Percentiles rank a stretch among this genome's conserved stretches.
Evolutionary conservation across 2,888 invertebrate species (phyloP).

Genomic region (Dichetophora obliterata): DNA sequence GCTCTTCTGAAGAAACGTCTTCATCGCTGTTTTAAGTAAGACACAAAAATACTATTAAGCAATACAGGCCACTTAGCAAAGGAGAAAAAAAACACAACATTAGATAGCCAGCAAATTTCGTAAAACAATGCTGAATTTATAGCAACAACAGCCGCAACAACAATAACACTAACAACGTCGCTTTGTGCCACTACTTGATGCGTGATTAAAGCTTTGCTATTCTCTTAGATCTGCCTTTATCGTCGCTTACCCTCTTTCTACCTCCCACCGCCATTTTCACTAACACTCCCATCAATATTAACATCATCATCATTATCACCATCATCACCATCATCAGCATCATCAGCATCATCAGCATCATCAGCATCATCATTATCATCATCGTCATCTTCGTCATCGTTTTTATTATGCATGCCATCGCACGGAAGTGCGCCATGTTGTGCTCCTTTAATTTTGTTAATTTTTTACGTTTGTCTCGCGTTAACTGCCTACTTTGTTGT

Average conservation of each 20-base stretch:
- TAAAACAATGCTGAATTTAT: too few relatives aligned
- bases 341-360: background rate
- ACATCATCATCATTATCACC: background rate
- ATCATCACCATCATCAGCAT: background rate
- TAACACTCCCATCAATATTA: background rate
- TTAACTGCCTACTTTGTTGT: background rate
- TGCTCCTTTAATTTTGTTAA: background rate
- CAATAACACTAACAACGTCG: background rate
- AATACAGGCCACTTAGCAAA: too few relatives aligned
- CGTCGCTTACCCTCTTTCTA: background rate
- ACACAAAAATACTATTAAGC: too few relatives aligned
- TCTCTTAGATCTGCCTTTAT: background rate
- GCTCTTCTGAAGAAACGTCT: too few relatives aligned
- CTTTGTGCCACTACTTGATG: background rate
- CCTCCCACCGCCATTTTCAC: background rate
- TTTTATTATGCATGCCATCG: background rate
- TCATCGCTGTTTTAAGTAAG: too few relatives aligned
- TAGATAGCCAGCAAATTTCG: too few relatives aligned
- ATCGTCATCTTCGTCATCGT: background rate
- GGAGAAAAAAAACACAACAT: too few relatives aligned
- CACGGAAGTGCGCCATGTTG: slow-evolving; percentile 32
- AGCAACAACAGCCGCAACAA: too few relatives aligned
- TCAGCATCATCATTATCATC: background rate
- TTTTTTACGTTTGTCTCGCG: background rate
- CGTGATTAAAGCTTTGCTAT: background rate